Conservation (phyloP, 2,113 vertebrate species). For the Eidolon helvum region DNA sequence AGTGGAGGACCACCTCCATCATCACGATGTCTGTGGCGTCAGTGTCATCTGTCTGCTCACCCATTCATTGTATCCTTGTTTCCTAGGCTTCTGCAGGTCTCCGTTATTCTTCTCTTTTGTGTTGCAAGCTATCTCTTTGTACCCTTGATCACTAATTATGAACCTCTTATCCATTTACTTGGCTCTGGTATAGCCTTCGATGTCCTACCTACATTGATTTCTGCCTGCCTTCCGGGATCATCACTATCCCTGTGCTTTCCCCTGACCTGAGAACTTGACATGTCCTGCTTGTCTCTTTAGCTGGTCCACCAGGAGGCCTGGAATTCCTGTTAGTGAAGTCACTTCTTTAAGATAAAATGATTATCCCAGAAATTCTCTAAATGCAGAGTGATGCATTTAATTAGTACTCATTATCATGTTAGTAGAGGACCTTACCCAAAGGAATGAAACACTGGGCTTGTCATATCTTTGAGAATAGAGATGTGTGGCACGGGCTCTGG, state of each 20-base stretch:
- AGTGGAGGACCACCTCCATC: neutral
- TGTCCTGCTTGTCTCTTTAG: neutral
- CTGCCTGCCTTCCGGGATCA: neutral
- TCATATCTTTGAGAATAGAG: neutral
- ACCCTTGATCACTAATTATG: neutral
- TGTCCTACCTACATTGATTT: neutral
- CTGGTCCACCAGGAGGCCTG: neutral
- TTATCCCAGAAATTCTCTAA: neutral
- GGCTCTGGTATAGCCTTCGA: neutral
- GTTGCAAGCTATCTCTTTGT: neutral
- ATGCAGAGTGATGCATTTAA: neutral
- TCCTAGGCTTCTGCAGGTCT: neutral
- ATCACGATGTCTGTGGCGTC: accelerated
- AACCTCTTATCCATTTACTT: neutral
- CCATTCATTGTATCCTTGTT: neutral
- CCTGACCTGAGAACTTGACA: neutral
- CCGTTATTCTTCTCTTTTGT: neutral
- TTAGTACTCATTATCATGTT: neutral
- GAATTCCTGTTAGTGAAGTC: neutral
- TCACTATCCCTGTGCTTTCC: neutral
- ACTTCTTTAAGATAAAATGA: neutral
- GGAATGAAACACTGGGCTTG: neutral
- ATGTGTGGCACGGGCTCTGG: neutral
- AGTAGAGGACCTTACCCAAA: neutral
- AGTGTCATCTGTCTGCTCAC: accelerated